These are phyloP conservation scores for Chrysemys picta DNA, from an alignment of 2,113 vertebrate species.

Conservation along the genomic window DNA sequence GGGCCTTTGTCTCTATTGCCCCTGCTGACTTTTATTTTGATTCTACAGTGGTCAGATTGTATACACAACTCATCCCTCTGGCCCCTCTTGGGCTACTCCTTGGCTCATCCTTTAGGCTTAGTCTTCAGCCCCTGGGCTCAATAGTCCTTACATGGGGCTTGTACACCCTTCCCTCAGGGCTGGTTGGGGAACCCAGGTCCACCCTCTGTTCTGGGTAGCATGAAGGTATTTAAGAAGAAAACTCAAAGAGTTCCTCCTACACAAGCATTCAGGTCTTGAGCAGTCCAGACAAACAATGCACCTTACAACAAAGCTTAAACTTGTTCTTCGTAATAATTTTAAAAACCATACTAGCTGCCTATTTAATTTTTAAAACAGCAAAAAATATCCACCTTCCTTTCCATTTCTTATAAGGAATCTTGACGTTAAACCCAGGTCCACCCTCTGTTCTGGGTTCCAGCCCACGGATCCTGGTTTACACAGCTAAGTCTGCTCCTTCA, in stretches of 20 bases:
- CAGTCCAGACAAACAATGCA: too few relatives aligned
- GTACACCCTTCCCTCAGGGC: not conserved
- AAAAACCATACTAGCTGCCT: too few relatives aligned
- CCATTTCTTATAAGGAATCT: too few relatives aligned
- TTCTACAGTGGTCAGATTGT: not conserved
- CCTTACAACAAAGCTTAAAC: too few relatives aligned
- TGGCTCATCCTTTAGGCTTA: not conserved
- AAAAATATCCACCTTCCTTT: too few relatives aligned
- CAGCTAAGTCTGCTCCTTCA: not conserved
- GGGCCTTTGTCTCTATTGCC: not conserved
- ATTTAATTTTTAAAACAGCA: too few relatives aligned
- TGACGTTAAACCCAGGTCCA: not conserved
- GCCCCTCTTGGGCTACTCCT: not conserved
- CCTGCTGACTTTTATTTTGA: not conserved
- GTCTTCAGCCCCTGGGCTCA: not conserved
- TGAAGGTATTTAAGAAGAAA: too few relatives aligned
- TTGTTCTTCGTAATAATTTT: too few relatives aligned
- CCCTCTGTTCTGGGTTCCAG: not conserved
- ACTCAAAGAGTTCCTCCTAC: too few relatives aligned
- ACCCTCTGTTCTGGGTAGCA: not conserved
- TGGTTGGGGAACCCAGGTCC: not conserved
- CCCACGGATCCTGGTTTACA: not conserved
- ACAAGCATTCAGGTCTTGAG: too few relatives aligned
- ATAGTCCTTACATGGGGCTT: not conserved
- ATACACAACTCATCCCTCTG: not conserved